A percentile compares a stretch with the other conserved stretches of the same genome.
Conservation (phyloP, 2,888 invertebrate genomes). For the Melitaea athalia region DNA sequence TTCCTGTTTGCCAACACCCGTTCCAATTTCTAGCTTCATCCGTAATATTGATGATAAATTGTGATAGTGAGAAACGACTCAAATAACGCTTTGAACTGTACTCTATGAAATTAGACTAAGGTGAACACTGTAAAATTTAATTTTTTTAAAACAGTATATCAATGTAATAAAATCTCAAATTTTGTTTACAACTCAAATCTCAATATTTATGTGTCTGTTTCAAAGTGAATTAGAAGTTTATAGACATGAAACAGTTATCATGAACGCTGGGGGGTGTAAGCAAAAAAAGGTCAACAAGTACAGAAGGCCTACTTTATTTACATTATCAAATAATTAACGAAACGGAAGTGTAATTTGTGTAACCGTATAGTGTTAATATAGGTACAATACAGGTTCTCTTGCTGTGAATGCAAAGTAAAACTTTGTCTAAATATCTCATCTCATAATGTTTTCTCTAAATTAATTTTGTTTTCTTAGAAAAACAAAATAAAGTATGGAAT, state of each 20-base stretch:
- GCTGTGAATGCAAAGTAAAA: background rate
- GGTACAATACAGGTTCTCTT: background rate
- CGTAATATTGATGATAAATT: slow-evolving; percentile 6
- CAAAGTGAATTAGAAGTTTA: no score
- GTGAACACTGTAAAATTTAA: no score
- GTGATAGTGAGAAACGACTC: background rate
- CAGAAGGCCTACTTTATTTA: no score
- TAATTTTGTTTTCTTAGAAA: background rate
- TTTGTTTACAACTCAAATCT: no score
- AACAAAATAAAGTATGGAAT: no score
- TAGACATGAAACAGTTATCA: no score
- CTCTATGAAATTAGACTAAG: no score
- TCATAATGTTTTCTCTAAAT: background rate
- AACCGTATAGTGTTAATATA: background rate
- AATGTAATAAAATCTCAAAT: no score
- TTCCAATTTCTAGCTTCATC: slow-evolving; percentile 18
- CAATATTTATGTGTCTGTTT: no score
- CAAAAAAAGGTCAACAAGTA: no score
- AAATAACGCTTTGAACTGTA: background rate
- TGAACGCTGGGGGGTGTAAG: no score
- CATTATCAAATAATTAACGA: background rate
- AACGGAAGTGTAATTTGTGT: background rate
- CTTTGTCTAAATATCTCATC: background rate
- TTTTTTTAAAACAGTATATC: no score
- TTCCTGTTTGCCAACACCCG: slow-evolving; percentile 25